phyloP scores from a whole-genome alignment of 2,888 invertebrate species.

The Drosophila differens region DNA sequence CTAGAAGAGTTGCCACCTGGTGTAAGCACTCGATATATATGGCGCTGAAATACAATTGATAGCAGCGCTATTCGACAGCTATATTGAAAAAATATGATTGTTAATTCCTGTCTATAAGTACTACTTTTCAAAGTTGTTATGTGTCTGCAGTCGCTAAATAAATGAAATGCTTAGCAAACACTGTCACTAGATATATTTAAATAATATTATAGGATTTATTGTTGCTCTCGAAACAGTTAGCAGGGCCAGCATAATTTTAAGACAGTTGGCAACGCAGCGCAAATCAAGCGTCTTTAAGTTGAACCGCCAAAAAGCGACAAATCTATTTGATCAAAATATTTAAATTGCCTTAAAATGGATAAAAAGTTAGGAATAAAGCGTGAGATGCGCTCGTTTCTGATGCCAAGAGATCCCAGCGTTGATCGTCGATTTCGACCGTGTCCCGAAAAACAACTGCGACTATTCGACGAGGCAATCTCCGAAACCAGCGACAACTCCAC shows the following conservation, averaged over 20 bases:
- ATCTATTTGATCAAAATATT: slow-evolving; percentile 4
- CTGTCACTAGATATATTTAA: background rate
- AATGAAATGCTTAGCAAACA: background rate
- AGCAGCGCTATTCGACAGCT: background rate
- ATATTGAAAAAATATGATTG: background rate
- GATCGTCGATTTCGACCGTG: slow-evolving; percentile 81
- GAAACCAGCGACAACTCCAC: slow-evolving; percentile 63
- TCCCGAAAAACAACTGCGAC: slow-evolving; percentile 71
- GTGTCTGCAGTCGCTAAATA: too few relatives aligned
- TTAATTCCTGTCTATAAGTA: background rate
- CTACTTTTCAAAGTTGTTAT: background rate
- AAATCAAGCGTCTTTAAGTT: slow-evolving; percentile 44
- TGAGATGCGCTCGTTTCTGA: slow-evolving; percentile 79
- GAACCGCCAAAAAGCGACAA: slow-evolving; percentile 50
- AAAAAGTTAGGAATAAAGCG: slow-evolving; percentile 33
- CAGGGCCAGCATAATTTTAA: slow-evolving; percentile 5
- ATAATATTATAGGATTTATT: background rate
- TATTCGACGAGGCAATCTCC: slow-evolving; percentile 69
- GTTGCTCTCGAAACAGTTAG: slow-evolving; percentile 17
- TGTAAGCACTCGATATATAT: background rate
- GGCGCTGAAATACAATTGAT: background rate
- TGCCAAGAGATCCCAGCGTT: slow-evolving; percentile 81
- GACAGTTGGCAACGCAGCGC: slow-evolving; percentile 25
- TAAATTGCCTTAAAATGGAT: slow-evolving; percentile 28
- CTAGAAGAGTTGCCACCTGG: slow-evolving; percentile 24